Percentiles rank a stretch among this genome's conserved stretches.
phyloP scores from a whole-genome alignment of 2,113 vertebrate species.

The Myiopsitta monachus region DNA sequence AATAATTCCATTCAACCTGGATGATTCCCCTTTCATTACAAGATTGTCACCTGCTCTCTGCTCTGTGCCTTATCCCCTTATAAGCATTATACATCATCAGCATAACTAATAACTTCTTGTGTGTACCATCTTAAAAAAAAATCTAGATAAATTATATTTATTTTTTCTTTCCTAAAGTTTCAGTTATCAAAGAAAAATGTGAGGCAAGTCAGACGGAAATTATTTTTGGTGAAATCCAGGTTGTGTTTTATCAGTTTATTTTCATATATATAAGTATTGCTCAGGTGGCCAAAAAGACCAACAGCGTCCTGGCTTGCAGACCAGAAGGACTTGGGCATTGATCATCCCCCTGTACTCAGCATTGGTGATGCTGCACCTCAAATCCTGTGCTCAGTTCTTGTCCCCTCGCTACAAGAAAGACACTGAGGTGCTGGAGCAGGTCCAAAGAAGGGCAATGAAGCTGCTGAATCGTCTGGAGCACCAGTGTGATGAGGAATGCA shows the following conservation, averaged over 20 bases:
- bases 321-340: neutral
- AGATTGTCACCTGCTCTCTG: neutral
- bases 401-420: fast-evolving
- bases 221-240: neutral
- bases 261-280: neutral
- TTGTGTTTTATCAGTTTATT: neutral
- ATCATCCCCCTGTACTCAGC: fast-evolving
- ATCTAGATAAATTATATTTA: neutral
- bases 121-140: neutral
- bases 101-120: neutral
- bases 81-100: neutral
- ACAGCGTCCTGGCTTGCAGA: neutral
- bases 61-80: neutral
- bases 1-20: neutral
- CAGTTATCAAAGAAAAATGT: neutral
- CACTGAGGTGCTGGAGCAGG: fast-evolving
- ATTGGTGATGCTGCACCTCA: fast-evolving
- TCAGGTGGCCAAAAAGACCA: neutral
- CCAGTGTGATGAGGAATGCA: fast-evolving
- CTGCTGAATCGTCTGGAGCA: neutral
- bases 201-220: neutral
- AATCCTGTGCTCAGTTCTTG: neutral
- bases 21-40: neutral
- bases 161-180: neutral
- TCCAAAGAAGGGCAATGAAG: neutral